phyloP scores from a whole-genome alignment of 2,113 vertebrate species.

The Macroglossus sobrinus region DNA sequence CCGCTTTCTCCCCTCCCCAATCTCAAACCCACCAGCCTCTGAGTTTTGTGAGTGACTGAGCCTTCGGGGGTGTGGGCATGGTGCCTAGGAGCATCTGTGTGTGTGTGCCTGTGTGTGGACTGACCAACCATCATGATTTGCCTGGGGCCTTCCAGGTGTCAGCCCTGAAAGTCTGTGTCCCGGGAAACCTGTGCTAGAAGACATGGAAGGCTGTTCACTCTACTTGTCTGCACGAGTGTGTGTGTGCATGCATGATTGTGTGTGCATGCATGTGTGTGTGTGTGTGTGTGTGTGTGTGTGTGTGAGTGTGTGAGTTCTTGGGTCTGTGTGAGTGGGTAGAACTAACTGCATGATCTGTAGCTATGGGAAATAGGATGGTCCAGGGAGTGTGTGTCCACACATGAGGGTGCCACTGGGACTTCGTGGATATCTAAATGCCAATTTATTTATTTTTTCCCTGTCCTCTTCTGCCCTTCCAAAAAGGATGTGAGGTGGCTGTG shows the following conservation, averaged over 20 bases:
- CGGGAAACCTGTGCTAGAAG: neutral
- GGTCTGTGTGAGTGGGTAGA: neutral
- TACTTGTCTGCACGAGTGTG: neutral
- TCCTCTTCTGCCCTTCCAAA: neutral
- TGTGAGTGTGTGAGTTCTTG: neutral
- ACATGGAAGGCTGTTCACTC: neutral
- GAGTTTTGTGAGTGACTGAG: neutral
- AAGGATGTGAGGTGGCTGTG: neutral
- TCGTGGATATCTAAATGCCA: neutral
- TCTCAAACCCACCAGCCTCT: neutral
- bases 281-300: neutral
- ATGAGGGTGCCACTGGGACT: neutral
- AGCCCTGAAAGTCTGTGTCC: neutral
- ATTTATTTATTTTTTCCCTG: neutral
- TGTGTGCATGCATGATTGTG: too few relatives aligned
- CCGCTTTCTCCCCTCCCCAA: neutral
- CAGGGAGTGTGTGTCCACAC: neutral
- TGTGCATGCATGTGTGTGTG: neutral
- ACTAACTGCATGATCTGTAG: neutral
- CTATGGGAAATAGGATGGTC: neutral
- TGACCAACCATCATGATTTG: neutral
- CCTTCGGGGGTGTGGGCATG: neutral
- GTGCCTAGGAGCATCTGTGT: neutral
- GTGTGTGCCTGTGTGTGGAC: neutral
- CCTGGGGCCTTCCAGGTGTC: neutral